phyloP scores from a whole-genome alignment of 2,888 invertebrate genomes.

The Himalopsyche anomala region DNA sequence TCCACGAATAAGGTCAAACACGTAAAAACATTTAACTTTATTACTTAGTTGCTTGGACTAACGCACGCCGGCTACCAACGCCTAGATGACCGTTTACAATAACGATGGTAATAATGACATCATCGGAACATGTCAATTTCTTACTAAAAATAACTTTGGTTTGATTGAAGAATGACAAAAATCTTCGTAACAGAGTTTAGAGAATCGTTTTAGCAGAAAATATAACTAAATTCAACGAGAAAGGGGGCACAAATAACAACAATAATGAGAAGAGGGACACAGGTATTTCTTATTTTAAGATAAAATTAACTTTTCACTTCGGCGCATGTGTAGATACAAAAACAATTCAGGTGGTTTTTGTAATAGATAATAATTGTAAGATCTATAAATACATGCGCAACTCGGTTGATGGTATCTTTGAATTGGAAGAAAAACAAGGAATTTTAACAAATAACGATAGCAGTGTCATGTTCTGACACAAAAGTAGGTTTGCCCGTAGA shows the following conservation, averaged over 20 bases:
- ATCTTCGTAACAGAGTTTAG: background rate
- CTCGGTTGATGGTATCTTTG: background rate
- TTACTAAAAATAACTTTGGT: slow-evolving; percentile 45
- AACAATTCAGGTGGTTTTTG: slow-evolving; percentile 38
- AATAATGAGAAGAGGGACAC: background rate
- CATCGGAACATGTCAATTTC: slow-evolving; percentile 48
- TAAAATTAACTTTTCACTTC: slow-evolving; percentile 24
- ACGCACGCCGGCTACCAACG: slow-evolving; percentile 49
- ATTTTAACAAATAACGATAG: slow-evolving; percentile 30
- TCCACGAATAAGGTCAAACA: slow-evolving; percentile 54
- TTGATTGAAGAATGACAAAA: slow-evolving; percentile 24
- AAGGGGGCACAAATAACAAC: slow-evolving; percentile 5
- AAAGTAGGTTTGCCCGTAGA: slow-evolving; percentile 55
- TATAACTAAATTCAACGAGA: slow-evolving; percentile 1
- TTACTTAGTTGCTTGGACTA: slow-evolving; percentile 16
- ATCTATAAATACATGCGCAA: slow-evolving; percentile 8
- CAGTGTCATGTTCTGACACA: slow-evolving; percentile 57
- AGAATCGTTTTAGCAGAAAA: background rate
- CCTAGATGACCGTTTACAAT: slow-evolving; percentile 46
- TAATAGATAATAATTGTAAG: slow-evolving; percentile 13
- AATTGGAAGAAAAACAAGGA: background rate
- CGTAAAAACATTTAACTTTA: slow-evolving; percentile 46
- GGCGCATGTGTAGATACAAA: slow-evolving; percentile 42
- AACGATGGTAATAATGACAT: slow-evolving; percentile 52
- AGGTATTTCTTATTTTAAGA: slow-evolving; percentile 33